Percentiles rank a stretch among this genome's conserved stretches.
Evolutionary conservation across 2,113 vertebrate genomes (phyloP).

Genomic region (Cepphus grylle): DNA sequence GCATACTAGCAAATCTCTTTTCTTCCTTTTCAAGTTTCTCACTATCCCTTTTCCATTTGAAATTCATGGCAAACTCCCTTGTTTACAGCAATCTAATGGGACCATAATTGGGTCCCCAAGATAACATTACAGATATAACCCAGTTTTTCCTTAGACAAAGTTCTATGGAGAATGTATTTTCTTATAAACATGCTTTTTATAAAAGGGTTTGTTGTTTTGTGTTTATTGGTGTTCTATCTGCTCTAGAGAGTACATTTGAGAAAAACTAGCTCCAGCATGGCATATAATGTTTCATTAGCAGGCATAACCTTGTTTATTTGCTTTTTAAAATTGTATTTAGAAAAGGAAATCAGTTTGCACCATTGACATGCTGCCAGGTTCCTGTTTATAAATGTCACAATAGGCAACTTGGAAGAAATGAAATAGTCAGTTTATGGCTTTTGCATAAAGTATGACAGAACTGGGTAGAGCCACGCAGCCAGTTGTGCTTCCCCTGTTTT

Average conservation of each 20-base stretch:
- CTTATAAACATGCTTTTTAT: conserved; percentile 68
- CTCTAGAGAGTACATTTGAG: conserved; percentile 71
- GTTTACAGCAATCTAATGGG: background rate
- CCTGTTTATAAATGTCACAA: conserved; percentile 80
- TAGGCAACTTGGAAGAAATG: conserved; percentile 67
- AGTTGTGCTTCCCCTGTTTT: background rate
- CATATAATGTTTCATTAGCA: conserved; percentile 81
- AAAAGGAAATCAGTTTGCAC: conserved; percentile 82
- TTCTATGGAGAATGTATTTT: conserved; percentile 55
- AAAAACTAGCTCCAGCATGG: conserved; percentile 72
- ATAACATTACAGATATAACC: conserved; percentile 25
- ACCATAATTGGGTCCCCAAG: conserved; percentile 5
- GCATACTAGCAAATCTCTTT: background rate
- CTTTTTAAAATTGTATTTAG: conserved; percentile 82
- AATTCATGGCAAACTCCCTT: conserved; percentile 1
- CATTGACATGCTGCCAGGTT: conserved; percentile 78
- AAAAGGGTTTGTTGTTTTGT: conserved; percentile 60
- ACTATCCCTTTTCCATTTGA: background rate
- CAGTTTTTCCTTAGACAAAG: conserved; percentile 49
- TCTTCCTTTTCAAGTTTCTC: background rate
- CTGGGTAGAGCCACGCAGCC: conserved; percentile 35
- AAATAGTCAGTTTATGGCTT: conserved; percentile 67
- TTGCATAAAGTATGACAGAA: conserved; percentile 65
- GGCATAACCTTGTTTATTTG: conserved; percentile 81
- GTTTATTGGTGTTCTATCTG: conserved; percentile 69